phyloP scores from a whole-genome alignment of 2,797 vertebrate species.

The Clarias laeviceps region DNA sequence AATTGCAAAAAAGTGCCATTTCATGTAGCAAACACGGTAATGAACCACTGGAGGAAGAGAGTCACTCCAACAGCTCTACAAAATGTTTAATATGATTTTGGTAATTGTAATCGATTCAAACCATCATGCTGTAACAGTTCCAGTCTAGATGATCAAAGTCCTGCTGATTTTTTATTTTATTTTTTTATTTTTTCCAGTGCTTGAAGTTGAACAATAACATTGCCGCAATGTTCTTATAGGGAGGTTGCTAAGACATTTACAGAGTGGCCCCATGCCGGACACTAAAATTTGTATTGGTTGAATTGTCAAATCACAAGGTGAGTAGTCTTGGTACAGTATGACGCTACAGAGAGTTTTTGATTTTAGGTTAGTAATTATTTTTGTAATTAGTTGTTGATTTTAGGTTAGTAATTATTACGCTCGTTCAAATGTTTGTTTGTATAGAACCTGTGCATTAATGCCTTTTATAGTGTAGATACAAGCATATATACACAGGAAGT shows the following conservation, averaged over 20 bases:
- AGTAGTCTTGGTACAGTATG: neutral
- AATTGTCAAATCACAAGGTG: neutral
- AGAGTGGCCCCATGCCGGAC: neutral
- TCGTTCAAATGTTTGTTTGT: neutral
- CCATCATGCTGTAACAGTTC: neutral
- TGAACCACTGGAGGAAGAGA: slow-evolving; percentile 28
- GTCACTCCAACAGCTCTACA: neutral
- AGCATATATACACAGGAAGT: too few relatives aligned
- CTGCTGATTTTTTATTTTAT: neutral
- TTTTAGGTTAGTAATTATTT: neutral
- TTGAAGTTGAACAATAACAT: neutral
- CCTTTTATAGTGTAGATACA: too few relatives aligned
- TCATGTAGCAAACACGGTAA: slow-evolving; percentile 23
- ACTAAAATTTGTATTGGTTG: neutral
- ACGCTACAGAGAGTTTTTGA: too few relatives aligned
- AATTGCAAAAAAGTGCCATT: slow-evolving; percentile 26
- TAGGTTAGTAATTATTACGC: neutral
- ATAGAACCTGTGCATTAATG: too few relatives aligned
- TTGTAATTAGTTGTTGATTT: neutral
- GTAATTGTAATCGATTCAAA: slow-evolving; percentile 10
- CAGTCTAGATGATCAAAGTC: neutral
- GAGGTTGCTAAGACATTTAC: neutral
- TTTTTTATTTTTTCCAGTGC: neutral
- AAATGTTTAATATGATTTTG: slow-evolving; percentile 13
- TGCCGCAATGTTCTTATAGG: neutral